Evolutionary conservation across 2,888 invertebrate species (phyloP).

Genomic region (Dendrolimus pini): DNA sequence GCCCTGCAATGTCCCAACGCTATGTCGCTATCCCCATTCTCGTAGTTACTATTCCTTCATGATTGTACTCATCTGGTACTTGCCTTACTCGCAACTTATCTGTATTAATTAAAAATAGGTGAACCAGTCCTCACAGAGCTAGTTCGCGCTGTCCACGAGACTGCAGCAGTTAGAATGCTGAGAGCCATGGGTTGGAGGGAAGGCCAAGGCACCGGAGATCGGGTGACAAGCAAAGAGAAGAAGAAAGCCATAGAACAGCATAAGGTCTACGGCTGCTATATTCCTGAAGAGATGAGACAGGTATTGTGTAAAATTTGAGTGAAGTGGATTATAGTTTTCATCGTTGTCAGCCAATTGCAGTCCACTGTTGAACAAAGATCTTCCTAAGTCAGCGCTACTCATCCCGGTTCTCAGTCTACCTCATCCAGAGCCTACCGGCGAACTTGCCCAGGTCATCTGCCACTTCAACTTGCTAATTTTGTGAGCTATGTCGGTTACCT

Average conservation of each 20-base stretch:
- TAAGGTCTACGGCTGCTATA: conserved; percentile 61
- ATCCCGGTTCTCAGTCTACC: too few species aligned
- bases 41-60: neutral
- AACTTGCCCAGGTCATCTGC: too few species aligned
- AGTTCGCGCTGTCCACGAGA: conserved; percentile 86
- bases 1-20: neutral
- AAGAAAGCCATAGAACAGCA: conserved; percentile 39
- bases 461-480: too few species aligned
- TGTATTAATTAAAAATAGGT: conserved; percentile 49
- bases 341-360: too few species aligned
- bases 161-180: conserved; percentile 90
- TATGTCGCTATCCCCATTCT: neutral
- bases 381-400: too few species aligned
- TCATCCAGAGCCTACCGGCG: too few species aligned
- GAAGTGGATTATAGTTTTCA: conserved; percentile 1
- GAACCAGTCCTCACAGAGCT: conserved; percentile 83
- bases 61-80: too few species aligned
- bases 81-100: too few species aligned
- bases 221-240: conserved; percentile 58
- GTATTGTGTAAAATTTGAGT: conserved; percentile 16
- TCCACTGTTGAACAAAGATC: too few species aligned
- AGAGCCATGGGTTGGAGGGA: conserved; percentile 95
- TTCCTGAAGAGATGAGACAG: conserved; percentile 57
- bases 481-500: too few species aligned
- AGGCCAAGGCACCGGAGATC: conserved; percentile 88